These are phyloP conservation scores for Syngnathus rostellatus DNA, from an alignment of 2,797 vertebrate genomes.

Conservation along the genomic window DNA sequence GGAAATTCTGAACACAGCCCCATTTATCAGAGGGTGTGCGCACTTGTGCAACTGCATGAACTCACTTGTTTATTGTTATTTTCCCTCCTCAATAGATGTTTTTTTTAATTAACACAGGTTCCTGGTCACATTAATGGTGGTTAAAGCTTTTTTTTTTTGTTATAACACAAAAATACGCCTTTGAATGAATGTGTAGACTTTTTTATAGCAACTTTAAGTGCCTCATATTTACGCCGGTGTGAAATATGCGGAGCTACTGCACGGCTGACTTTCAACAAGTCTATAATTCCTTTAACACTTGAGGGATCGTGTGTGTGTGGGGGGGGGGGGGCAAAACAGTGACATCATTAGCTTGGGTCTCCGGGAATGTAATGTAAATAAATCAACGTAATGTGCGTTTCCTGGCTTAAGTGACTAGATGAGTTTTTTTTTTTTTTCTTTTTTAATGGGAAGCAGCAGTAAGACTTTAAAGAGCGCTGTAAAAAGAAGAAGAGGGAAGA, in stretches of 20 bases:
- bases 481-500: slow-evolving; percentile 43
- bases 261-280: slow-evolving; percentile 62
- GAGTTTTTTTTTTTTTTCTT: slow-evolving; percentile 34
- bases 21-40: too few relatives aligned
- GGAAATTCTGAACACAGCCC: too few relatives aligned
- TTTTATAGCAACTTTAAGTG: not conserved
- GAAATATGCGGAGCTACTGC: slow-evolving; percentile 34
- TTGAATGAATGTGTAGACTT: not conserved
- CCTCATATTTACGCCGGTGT: slow-evolving; percentile 12
- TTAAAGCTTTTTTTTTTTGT: not conserved
- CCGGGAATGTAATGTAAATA: slow-evolving; percentile 61
- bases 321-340: slow-evolving; percentile 50
- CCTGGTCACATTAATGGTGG: not conserved
- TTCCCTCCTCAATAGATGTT: not conserved
- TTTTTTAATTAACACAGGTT: not conserved
- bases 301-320: slow-evolving; percentile 22
- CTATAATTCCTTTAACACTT: slow-evolving; percentile 70
- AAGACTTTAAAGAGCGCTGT: slow-evolving; percentile 41
- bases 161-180: not conserved
- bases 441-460: slow-evolving; percentile 40
- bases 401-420: slow-evolving; percentile 50
- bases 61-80: not conserved
- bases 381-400: slow-evolving; percentile 55
- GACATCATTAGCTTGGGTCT: slow-evolving; percentile 60
- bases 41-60: too few relatives aligned